Evolutionary conservation across 2,113 vertebrate species (phyloP), one percentile per base, ranked within the genome.

Genomic region (Erythrolamprus reginae): DNA sequence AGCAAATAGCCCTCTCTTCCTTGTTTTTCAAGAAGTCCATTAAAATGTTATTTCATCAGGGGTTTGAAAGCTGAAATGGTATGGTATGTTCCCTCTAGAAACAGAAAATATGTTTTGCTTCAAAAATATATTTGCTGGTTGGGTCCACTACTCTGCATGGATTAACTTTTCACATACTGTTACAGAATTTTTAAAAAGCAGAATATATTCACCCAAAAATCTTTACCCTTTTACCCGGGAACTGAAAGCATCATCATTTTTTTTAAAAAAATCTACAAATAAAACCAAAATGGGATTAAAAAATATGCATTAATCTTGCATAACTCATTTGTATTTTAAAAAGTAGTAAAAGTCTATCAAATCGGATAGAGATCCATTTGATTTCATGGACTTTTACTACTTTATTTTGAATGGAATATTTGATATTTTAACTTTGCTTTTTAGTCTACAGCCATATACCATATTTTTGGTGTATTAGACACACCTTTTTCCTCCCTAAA

Each of bases 191-290:
- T 38, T 61, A 28, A n/a, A 58, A 58, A 21, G 45, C 15, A 84
- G 52, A 61, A 26, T 28, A 47, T 77, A 21, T 48, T 84, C 17
- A 21, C 23, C 26, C 19, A 7, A 47, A 89, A 17, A 9, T 21
- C 33, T 83, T 45, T 45, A 42, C 33, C 1, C 26, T 5, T 10
- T n/a, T 52, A 45, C 21, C 3, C 8, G 47, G n/a, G 82, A 1
- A 87, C 23, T 90, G 88, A 87, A 90, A 91, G 53, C 8, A 88
- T 38, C 53, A 89, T 89, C n/a, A 19, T 45, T 45, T 45, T 45
- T 12, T 17, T 89, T 89, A 8, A 55, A 55, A 61, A 92, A 90
- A 5, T 61, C 9, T 84, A 12, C 47, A 55, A 33, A 13, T 61
- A 13, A 42, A 84, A 84, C 13, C 5, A 50, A 45, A 50, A 24